phyloP scores from a whole-genome alignment of 2,113 vertebrate species.

The Euleptes europaea region DNA sequence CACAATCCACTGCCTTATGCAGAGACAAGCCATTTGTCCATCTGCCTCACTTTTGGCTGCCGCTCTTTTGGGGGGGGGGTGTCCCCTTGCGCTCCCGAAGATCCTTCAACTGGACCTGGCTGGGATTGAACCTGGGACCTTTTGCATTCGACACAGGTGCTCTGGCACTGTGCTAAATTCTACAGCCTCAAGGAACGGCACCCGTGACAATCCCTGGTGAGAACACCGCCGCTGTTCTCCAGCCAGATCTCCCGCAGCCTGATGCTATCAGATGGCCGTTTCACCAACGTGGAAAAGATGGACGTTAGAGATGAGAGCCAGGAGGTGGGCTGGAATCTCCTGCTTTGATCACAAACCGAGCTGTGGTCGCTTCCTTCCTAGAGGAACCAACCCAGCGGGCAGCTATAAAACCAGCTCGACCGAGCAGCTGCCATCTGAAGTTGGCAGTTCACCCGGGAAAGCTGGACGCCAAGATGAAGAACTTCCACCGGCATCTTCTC shows the following conservation, averaged over 20 bases:
- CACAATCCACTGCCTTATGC: no score
- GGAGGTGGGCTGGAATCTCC: background rate
- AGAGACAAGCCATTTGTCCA: no score
- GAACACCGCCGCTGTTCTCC: no score
- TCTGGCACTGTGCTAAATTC: no score
- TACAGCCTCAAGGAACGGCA: no score
- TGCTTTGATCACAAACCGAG: background rate
- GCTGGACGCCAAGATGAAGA: slow-evolving; percentile 22
- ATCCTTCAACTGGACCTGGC: no score
- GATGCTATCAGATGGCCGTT: background rate
- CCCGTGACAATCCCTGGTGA: no score
- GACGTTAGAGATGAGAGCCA: background rate
- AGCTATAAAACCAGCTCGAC: slow-evolving; percentile 42
- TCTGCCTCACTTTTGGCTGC: no score
- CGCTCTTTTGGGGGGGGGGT: no score
- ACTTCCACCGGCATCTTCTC: accelerated
- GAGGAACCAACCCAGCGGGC: background rate
- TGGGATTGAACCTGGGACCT: no score
- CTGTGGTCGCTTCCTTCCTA: slow-evolving; percentile 24
- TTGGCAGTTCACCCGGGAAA: accelerated
- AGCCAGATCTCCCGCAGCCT: background rate
- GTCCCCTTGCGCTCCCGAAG: no score
- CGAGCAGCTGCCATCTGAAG: accelerated
- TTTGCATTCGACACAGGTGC: no score
- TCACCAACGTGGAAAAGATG: background rate